phyloP scores from a whole-genome alignment of 2,797 vertebrate species.

The Hozukius guyotensis region DNA sequence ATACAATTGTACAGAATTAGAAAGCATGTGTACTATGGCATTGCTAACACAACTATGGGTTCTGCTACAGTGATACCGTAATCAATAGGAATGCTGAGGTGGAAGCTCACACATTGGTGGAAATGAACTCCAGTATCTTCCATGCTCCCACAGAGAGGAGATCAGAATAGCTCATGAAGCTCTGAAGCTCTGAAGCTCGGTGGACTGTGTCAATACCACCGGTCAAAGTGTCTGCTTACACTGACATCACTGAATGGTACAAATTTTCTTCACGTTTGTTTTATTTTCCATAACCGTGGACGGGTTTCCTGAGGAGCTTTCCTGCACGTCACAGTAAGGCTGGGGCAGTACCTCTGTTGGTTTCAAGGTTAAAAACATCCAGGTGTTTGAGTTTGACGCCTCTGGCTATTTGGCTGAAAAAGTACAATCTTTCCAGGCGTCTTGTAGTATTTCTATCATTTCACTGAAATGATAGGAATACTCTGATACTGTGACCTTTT shows the following conservation, averaged over 20 bases:
- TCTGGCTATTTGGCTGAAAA: background rate
- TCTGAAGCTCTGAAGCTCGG: background rate
- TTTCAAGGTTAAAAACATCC: background rate
- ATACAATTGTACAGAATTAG: too few species aligned
- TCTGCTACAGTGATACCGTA: background rate
- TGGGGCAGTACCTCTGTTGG: background rate
- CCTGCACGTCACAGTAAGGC: background rate
- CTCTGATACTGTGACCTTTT: background rate
- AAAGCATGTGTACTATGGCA: background rate
- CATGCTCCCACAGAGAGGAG: background rate
- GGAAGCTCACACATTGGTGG: background rate
- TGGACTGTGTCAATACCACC: background rate
- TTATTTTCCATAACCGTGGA: background rate
- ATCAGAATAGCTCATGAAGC: too few species aligned
- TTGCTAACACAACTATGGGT: background rate
- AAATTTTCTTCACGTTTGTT: background rate
- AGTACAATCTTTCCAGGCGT: background rate
- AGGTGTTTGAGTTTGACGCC: background rate
- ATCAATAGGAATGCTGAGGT: background rate
- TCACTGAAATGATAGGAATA: background rate
- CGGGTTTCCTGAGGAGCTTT: background rate
- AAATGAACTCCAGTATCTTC: background rate
- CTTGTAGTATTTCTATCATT: background rate
- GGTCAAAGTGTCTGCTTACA: background rate
- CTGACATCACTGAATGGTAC: background rate